Evolutionary conservation across 2,113 vertebrate species (phyloP).

Genomic region (Callopanchax toddi): DNA sequence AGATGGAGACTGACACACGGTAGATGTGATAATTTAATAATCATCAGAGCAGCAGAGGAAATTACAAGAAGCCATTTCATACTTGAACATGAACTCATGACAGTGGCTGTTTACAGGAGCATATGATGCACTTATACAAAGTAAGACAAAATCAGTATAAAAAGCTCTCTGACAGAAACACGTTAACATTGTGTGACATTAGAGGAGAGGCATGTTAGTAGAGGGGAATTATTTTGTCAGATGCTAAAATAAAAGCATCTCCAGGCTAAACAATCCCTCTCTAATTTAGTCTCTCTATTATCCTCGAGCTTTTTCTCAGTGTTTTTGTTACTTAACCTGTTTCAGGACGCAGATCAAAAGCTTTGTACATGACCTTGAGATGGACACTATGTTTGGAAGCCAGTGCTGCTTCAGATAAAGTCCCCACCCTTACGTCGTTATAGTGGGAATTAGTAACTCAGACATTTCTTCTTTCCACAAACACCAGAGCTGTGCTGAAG

Average conservation of each 20-base stretch:
- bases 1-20: slow-evolving; percentile 8
- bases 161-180: slow-evolving; percentile 15
- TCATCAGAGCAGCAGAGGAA: slow-evolving; percentile 24
- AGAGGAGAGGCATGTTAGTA: no score
- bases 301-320: slow-evolving; percentile 10
- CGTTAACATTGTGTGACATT: not conserved
- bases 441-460: slow-evolving; percentile 60
- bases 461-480: slow-evolving; percentile 49
- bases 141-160: no score
- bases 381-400: slow-evolving; percentile 14
- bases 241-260: slow-evolving; percentile 39
- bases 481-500: slow-evolving; percentile 26
- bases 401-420: slow-evolving; percentile 37
- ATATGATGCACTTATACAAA: slow-evolving; percentile 4
- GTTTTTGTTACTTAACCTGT: slow-evolving; percentile 22
- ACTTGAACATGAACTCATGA: slow-evolving; percentile 25
- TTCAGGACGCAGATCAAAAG: slow-evolving; percentile 27
- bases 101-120: slow-evolving; percentile 4
- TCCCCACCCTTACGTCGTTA: slow-evolving; percentile 14
- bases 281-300: slow-evolving; percentile 14
- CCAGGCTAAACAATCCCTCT: slow-evolving; percentile 32
- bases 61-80: slow-evolving; percentile 22
- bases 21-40: slow-evolving; percentile 31
- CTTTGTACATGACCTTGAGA: slow-evolving; percentile 24
- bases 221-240: slow-evolving; percentile 13